Base-by-base conservation (phyloP, 2,797 vertebrate species). In the Adelosebastes latens region DNA sequence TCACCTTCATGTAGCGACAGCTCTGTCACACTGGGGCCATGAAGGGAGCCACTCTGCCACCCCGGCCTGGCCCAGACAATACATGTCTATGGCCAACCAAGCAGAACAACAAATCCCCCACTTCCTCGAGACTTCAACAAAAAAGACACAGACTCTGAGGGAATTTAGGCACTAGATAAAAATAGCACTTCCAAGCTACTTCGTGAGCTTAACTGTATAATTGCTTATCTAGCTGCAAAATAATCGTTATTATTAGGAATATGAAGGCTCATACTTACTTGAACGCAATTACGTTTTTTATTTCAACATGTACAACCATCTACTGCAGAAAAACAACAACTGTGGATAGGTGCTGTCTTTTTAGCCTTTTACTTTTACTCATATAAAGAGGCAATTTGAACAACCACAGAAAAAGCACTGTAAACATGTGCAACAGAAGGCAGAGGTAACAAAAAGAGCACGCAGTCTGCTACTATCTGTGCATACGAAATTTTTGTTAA, bases 1-100 rank as follows among this genome's bases (percentile, higher is more conserved):
- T 96, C 94, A 96, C 95, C 94, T 96, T 95, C 93, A 94, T 88
- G 91, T 90, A 88, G 86, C 81, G 85, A 90, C 87, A 84, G 89
- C 83, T 89, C 85, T 90, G 94, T 94, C 92, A 91, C 87, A 88
- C 76, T 29, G 86, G 89, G 93, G 92, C 84, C 82, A 82, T 46
- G 89, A 91, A 77, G 71, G 85, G 73, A 87, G 73, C 84, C 73
- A 83, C 81, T 86, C 76, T 80, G 84, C 91, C 85, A 85, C 87
- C 81, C 49, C 13, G 79, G 69, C 82, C 89, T 63, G 66, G 86
- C 63, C 85, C 89, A 88, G 67, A 87, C 90, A 85, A 90, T 79
- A 78, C 89, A 92, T 89, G 92, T 92, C 94, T 88, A 66, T 56
- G 69, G 79, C 71, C 87, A 91, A 55, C 91, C 91, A 87, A 89